phyloP scores from a whole-genome alignment of 2,113 vertebrate genomes.

The Oreamnos americanus region DNA sequence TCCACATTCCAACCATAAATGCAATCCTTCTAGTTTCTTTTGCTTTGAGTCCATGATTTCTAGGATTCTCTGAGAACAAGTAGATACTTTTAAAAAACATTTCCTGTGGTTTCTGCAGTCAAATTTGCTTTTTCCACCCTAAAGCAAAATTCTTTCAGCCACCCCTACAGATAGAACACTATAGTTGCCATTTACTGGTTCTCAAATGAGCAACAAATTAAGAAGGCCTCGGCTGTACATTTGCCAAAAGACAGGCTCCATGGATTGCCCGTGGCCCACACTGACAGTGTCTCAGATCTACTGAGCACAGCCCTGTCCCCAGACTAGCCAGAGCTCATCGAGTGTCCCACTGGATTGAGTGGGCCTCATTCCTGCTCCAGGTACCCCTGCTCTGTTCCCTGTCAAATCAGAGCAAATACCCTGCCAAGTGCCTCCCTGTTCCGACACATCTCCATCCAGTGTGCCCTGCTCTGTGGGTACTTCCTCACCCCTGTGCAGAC shows the following conservation, averaged over 20 bases:
- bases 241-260: not conserved
- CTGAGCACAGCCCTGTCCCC: not conserved
- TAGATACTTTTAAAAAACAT: not conserved
- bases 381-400: not conserved
- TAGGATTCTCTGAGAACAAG: not conserved
- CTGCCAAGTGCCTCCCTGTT: accelerated
- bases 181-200: too few relatives aligned
- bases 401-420: not conserved
- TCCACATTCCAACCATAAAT: not conserved
- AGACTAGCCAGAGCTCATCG: not conserved
- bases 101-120: not conserved
- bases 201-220: not conserved
- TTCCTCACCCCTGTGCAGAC: not conserved
- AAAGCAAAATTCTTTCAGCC: not conserved
- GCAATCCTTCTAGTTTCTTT: not conserved
- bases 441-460: not conserved
- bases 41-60: not conserved
- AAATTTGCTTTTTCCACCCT: not conserved
- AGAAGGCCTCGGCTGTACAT: not conserved
- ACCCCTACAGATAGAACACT: accelerated
- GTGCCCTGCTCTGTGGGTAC: not conserved
- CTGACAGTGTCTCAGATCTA: not conserved
- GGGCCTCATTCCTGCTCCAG: not conserved
- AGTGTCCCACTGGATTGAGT: not conserved
- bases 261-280: too few relatives aligned